A percentile compares a stretch with the other conserved stretches of the same genome.
Evolutionary conservation across 2,888 invertebrate genomes (phyloP).

Genomic region (Artemia sinica): DNA sequence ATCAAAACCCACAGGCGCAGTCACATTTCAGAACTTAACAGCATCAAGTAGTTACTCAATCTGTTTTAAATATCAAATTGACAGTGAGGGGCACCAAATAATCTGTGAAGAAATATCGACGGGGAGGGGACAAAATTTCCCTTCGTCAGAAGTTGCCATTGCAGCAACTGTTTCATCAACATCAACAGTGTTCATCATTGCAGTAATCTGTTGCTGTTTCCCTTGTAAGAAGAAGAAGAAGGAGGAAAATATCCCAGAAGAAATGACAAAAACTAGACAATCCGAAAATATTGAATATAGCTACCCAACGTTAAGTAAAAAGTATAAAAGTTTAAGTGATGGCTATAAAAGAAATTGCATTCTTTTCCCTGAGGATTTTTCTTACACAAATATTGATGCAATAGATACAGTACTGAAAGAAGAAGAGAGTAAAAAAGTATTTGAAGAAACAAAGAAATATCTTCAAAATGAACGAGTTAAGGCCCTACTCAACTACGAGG

Average conservation of each 20-base stretch:
- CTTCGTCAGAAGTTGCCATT: conserved; percentile 25
- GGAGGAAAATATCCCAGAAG: conserved; percentile 13
- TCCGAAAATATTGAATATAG: neutral
- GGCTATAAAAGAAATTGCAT: conserved; percentile 8
- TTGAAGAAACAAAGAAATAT: conserved; percentile 18
- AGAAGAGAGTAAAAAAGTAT: neutral
- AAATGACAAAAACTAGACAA: neutral
- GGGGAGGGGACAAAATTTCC: conserved; percentile 22
- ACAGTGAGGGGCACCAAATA: neutral
- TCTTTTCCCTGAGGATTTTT: conserved; percentile 1
- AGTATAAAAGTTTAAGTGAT: neutral
- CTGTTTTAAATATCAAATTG: conserved; percentile 20
- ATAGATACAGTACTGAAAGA: neutral
- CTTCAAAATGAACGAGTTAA: conserved; percentile 14
- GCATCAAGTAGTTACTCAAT: conserved; percentile 22
- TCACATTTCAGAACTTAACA: conserved; percentile 21
- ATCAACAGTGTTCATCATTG: conserved; percentile 24
- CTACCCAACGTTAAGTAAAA: neutral
- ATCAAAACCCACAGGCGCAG: conserved; percentile 19
- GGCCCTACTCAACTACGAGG: conserved; percentile 12
- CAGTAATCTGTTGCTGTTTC: conserved; percentile 25
- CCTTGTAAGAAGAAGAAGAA: conserved; percentile 20
- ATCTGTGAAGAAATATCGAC: conserved; percentile 24
- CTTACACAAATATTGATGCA: neutral
- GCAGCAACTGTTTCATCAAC: conserved; percentile 25